A percentile compares a stretch with the other conserved stretches of the same genome.
Conservation (phyloP, 2,113 vertebrate species). For the Rana temporaria region DNA sequence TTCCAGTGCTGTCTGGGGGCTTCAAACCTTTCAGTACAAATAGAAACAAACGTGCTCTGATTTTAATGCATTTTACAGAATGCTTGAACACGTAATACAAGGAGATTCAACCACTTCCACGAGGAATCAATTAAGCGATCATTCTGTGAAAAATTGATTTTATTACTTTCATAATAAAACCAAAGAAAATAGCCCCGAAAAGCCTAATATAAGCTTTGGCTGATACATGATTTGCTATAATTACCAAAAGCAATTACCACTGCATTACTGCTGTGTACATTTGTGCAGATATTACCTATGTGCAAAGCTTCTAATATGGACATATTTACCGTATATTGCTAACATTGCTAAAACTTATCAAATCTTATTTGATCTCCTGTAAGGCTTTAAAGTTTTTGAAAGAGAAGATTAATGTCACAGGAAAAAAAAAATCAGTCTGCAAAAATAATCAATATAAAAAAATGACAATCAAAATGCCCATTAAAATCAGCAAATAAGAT, state of each 20-base stretch:
- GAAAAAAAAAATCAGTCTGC: too few species aligned
- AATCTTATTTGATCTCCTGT: background rate
- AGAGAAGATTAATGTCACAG: background rate
- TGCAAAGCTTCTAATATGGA: background rate
- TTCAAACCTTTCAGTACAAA: too few species aligned
- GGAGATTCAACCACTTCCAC: constrained; percentile 7
- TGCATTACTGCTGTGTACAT: constrained; percentile 15
- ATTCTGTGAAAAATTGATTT: background rate
- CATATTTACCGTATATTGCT: background rate
- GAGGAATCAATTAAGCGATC: constrained; percentile 15
- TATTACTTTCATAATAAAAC: constrained; percentile 17
- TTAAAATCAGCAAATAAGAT: too few species aligned
- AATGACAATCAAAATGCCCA: too few species aligned
- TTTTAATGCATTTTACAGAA: constrained; percentile 2
- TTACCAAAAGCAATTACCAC: constrained; percentile 18
- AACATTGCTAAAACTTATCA: too few species aligned
- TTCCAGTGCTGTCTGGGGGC: too few species aligned
- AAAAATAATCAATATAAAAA: too few species aligned
- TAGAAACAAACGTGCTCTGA: too few species aligned
- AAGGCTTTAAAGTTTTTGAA: background rate
- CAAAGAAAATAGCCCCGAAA: constrained; percentile 1
- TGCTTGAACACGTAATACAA: background rate
- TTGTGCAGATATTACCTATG: background rate
- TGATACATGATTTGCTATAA: constrained; percentile 45
- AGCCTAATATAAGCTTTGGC: background rate